Evolutionary conservation across 1,140 invertebrate species (phyloP).

Genomic region (Ganaspis sp.): DNA sequence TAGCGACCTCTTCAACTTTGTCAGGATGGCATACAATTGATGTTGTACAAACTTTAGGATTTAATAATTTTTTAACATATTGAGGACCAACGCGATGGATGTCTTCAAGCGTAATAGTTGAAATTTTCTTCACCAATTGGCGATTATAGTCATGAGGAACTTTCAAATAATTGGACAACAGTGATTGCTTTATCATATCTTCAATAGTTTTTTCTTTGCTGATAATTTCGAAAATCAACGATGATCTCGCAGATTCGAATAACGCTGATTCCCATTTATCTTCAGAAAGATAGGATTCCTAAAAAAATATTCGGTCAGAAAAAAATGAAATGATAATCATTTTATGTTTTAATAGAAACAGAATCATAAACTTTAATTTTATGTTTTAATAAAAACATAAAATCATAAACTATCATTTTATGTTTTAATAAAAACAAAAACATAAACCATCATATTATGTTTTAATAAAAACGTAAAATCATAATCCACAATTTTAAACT

Average conservation of each 20-base stretch:
- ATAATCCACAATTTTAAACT: too few species aligned
- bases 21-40: conserved; percentile 86
- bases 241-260: conserved; percentile 89
- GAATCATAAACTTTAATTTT: too few species aligned
- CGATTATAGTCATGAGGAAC: conserved; percentile 83
- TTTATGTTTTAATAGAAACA: too few species aligned
- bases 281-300: conserved; percentile 82
- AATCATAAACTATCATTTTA: too few species aligned
- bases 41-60: conserved; percentile 78
- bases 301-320: conserved; percentile 43
- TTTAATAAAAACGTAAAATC: too few species aligned
- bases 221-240: conserved; percentile 90
- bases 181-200: conserved; percentile 82
- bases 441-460: too few species aligned
- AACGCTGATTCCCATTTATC: conserved; percentile 84
- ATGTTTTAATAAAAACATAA: too few species aligned
- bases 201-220: conserved; percentile 87
- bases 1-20: conserved; percentile 82
- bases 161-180: conserved; percentile 84
- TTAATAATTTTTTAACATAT: conserved; percentile 83
- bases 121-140: conserved; percentile 82
- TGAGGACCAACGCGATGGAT: conserved; percentile 81
- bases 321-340: not conserved
- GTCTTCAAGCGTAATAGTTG: conserved; percentile 81
- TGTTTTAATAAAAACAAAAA: too few species aligned